These are phyloP conservation scores for Trididemnum nubilum DNA, from an alignment of 23 tunicate genomes.

Conservation along the genomic window DNA sequence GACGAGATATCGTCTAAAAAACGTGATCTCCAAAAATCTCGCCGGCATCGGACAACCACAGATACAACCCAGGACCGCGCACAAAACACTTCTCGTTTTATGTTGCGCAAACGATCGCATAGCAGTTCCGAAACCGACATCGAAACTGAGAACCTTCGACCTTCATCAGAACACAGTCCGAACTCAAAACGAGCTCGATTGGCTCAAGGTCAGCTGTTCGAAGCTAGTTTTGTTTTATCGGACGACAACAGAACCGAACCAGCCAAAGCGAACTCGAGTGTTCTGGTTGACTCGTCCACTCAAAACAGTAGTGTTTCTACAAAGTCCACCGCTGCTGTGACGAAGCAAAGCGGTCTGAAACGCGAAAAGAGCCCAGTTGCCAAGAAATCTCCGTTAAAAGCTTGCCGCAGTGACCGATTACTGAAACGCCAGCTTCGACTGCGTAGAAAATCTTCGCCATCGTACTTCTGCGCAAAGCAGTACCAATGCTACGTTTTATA, in stretches of 20 bases:
- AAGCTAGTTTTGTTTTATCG: conserved; percentile 4
- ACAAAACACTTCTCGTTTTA: background rate
- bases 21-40: background rate
- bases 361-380: background rate
- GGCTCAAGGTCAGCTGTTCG: background rate
- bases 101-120: background rate
- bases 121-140: background rate
- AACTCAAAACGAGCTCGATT: background rate
- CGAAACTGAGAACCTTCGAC: conserved; percentile 9
- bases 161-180: background rate
- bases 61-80: background rate
- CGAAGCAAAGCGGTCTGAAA: background rate
- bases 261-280: background rate
- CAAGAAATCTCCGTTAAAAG: background rate
- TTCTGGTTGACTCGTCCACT: background rate
- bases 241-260: background rate
- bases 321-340: background rate
- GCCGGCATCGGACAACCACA: background rate
- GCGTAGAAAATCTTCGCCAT: conserved; percentile 5
- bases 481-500: conserved; percentile 15
- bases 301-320: background rate
- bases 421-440: conserved; percentile 1
- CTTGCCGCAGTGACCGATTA: background rate
- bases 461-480: conserved; percentile 11
- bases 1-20: background rate